Evolutionary conservation across 2,797 vertebrate genomes (phyloP), one percentile per base, ranked within the genome.

Genomic region (Leptodactylus fallax): DNA sequence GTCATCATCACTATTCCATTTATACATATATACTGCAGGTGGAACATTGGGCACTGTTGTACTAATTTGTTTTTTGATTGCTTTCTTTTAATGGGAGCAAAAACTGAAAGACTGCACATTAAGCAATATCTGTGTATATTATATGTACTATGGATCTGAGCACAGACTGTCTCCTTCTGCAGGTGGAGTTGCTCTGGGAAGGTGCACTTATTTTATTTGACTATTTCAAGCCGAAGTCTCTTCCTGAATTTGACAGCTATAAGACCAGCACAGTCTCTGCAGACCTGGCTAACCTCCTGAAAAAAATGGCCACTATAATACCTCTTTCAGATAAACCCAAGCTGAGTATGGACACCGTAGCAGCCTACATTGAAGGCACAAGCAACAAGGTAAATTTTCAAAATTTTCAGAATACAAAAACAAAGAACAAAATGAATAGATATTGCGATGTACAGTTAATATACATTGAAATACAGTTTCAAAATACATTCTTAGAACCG

Each of bases 201-300:
- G 97, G 98, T 10, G 95, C 98, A 36, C 93, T 97, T 67, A 98
- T 98, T 90, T 97, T 99, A 97, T 99, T 99, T 90, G 96, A 97
- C 36, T 99, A 99, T 91, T 99, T 99, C 93, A 99, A 99, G 91
- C 98, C 98, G 69, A 99, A 99, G 94, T 96, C 97, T 0, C 95
- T 99, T 85, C 98, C 98, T 0, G 98, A 99, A 89, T 99, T 99
- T 89, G 98, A 99, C 90, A 99, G 98, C 93, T 99, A 99, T 90
- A 99, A 99, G 95, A 98, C 98, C 0, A 99, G 98, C 94, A 99
- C 98, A 0, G 98, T 99, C 82, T 99, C 98, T 36, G 98, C 98
- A 0, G 98, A 99, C 90, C 92, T 99, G 89, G 98, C 98, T 89
- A 99, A 99, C 91, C 96, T 99, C 69, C 92, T 99, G 90, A 96